A percentile compares a stretch with the other conserved stretches of the same genome.
phyloP scores from a whole-genome alignment of 2,888 invertebrate genomes.

The Pollenia griseotomentosa region DNA sequence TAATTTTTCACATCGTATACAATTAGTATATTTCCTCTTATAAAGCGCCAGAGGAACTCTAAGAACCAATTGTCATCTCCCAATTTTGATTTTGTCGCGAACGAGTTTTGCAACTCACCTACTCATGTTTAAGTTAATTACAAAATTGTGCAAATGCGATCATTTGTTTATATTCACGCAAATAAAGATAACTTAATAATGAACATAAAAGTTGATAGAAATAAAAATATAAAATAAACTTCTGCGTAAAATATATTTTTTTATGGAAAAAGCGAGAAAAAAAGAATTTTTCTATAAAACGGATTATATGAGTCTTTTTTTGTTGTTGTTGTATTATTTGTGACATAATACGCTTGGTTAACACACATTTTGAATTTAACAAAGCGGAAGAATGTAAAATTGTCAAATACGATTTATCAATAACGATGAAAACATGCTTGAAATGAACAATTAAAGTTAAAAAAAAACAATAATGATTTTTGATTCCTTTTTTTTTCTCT shows the following conservation, averaged over 20 bases:
- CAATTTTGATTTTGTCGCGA: too few relatives aligned
- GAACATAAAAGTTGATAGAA: background rate
- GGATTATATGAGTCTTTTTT: constrained; percentile 39
- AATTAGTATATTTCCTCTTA: too few relatives aligned
- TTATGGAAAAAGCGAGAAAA: constrained; percentile 5
- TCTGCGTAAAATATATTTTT: constrained; percentile 16
- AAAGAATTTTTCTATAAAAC: constrained; percentile 28
- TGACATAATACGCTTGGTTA: constrained; percentile 53
- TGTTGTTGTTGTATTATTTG: constrained; percentile 40
- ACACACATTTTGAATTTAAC: constrained; percentile 38
- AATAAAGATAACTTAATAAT: background rate
- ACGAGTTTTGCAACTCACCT: too few relatives aligned
- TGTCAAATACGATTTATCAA: constrained; percentile 53
- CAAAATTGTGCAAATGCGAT: background rate
- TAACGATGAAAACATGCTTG: constrained; percentile 33
- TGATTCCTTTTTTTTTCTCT: background rate
- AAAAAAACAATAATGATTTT: background rate
- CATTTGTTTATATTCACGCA: constrained; percentile 1
- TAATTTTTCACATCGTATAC: too few relatives aligned
- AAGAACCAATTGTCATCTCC: too few relatives aligned
- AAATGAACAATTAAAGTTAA: constrained; percentile 8
- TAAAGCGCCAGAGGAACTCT: too few relatives aligned
- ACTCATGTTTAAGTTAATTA: background rate
- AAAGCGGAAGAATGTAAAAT: constrained; percentile 63
- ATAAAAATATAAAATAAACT: background rate